These are phyloP conservation scores for Podarcis muralis DNA, from an alignment of 2,113 vertebrate genomes.

Conservation along the genomic window DNA sequence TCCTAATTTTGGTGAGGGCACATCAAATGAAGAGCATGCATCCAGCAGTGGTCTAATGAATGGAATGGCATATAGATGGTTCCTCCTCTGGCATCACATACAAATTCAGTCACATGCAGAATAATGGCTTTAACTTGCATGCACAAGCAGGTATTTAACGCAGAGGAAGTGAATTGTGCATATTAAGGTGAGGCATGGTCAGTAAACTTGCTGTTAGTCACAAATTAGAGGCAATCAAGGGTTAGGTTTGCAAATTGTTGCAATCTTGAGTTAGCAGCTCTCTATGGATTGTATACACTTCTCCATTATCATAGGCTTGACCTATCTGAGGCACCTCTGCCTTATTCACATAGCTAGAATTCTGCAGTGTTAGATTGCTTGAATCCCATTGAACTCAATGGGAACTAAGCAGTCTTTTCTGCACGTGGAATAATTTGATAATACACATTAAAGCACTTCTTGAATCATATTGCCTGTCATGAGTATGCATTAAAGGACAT, in stretches of 20 bases:
- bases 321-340: neutral
- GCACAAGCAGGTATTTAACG: conserved; percentile 32
- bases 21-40: conserved; percentile 31
- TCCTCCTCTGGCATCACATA: neutral
- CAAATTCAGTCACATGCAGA: conserved; percentile 9
- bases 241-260: neutral
- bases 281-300: neutral
- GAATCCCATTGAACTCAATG: neutral
- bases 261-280: conserved; percentile 20
- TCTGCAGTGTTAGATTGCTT: neutral
- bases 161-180: conserved; percentile 24
- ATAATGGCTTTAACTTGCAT: neutral
- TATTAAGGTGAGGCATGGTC: conserved; percentile 8
- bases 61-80: conserved; percentile 19
- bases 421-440: too few species aligned
- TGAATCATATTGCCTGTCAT: too few species aligned
- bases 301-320: neutral
- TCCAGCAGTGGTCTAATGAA: conserved; percentile 24
- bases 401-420: neutral
- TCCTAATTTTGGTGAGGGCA: conserved; percentile 32
- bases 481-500: too few species aligned
- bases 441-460: too few species aligned
- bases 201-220: neutral
- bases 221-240: neutral
- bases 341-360: neutral